A percentile compares a stretch with the other conserved stretches of the same genome.
Conservation (phyloP, 2,888 invertebrate species). For the Ectobius pallidus region DNA sequence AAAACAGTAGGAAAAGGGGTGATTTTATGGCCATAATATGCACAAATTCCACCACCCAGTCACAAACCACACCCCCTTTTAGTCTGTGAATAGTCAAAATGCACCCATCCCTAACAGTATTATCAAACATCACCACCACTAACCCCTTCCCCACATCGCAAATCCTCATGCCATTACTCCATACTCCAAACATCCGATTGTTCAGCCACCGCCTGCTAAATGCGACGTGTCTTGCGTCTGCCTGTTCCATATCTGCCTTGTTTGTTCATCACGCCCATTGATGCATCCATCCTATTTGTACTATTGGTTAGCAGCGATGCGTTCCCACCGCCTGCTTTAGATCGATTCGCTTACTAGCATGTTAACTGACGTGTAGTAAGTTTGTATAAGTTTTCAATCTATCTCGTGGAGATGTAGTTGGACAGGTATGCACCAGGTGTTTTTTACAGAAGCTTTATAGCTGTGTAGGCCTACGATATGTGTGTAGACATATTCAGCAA, state of each 20-base stretch:
- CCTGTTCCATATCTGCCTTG: background rate
- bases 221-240: no score
- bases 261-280: background rate
- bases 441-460: no score
- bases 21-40: constrained; percentile 17
- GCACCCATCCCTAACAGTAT: background rate
- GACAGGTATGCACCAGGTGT: no score
- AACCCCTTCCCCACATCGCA: background rate
- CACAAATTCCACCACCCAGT: constrained; percentile 13
- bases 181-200: background rate
- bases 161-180: background rate
- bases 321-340: no score
- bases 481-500: no score
- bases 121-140: background rate
- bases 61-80: background rate
- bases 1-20: background rate
- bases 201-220: background rate
- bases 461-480: no score
- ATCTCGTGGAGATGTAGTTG: no score
- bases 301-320: no score
- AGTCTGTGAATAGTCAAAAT: background rate
- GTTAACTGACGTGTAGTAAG: no score
- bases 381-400: no score
- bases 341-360: no score
- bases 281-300: background rate